A percentile compares a stretch with the other conserved stretches of the same genome.
phyloP scores from a whole-genome alignment of 2,113 vertebrate genomes.

The Calonectris borealis region DNA sequence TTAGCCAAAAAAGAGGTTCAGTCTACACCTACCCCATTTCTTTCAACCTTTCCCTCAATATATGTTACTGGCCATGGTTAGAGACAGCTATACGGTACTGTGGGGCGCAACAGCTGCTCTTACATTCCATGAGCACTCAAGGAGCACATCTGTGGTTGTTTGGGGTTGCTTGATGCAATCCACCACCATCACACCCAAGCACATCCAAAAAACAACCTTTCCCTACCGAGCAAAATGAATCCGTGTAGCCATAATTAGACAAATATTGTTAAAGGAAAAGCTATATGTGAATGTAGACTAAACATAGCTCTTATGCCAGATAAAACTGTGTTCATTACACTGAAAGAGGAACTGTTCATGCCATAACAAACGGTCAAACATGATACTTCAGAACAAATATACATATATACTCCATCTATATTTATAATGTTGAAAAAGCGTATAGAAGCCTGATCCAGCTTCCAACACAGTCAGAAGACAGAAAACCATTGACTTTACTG shows the following conservation, averaged over 20 bases:
- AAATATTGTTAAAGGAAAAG: constrained; percentile 32
- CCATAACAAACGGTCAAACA: not conserved
- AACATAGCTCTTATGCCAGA: constrained; percentile 43
- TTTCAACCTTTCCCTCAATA: not conserved
- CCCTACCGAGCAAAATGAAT: not conserved
- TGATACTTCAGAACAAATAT: constrained; percentile 6
- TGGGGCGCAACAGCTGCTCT: not conserved
- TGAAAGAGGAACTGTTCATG: constrained; percentile 30
- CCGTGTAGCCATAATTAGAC: not conserved
- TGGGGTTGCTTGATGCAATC: not conserved
- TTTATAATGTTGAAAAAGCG: not conserved
- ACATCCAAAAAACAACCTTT: not conserved
- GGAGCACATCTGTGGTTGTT: not conserved
- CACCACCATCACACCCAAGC: not conserved
- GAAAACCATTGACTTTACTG: not conserved
- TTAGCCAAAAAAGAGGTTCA: not conserved
- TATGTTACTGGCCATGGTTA: not conserved
- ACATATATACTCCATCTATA: not conserved
- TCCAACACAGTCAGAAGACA: not conserved
- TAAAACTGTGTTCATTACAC: not conserved
- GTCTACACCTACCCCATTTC: not conserved
- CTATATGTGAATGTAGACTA: constrained; percentile 16
- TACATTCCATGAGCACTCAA: not conserved
- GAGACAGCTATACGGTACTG: not conserved
- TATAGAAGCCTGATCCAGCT: not conserved